Evolutionary conservation across 64 coral and sea anemone species (phyloP), one percentile per base, ranked within the genome.

Genomic region (Actinia equina): DNA sequence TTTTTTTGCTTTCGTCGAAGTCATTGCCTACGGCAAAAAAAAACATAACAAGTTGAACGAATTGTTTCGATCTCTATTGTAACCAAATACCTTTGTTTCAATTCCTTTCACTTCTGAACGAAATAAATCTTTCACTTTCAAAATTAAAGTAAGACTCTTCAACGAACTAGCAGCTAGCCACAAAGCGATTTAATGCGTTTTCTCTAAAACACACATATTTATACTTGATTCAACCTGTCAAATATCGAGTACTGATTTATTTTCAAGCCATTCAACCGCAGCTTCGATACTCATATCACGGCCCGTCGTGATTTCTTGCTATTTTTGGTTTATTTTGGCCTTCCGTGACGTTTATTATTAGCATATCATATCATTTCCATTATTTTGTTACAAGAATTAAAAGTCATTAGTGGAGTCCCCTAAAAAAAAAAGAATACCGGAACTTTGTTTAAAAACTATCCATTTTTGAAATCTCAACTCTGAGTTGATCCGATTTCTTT

Each of bases 251-350:
- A 81, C 22, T 81, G 43, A 52, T 81, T 22, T 52, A 49, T 81
- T 81, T 81, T 49, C 43, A 52, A 81, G 7, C 44, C 44, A 52
- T 52, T 52, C 78, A 81, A 81, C 78, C 78, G 78, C 78, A 18
- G 78, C 16, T 81, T 49, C 5, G 22, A 18, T 81, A 19, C 45
- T 30, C 3, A 37, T 52, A 81, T 81, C 5, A 49, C 18, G 20
- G 42, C 43, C 7, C 45, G 43, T 81, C 16, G 78, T n/a, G 44
- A 81, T 20, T 46, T 81, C 17, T 52, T 30, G 17, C 78, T 81
- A 81, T 49, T 81, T 81, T 81, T 49, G 78, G 78, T 52, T 49
- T 44, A 17, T 22, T 19, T 52, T 17, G 49, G 15, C 20, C 18
- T 20, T 81, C 15, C 78, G 43, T 81, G 78, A 46, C 78, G 49